phyloP scores from a whole-genome alignment of 30 jellyfish, hydroid and myxozoan genomes.

The Cassiopea andromeda region DNA sequence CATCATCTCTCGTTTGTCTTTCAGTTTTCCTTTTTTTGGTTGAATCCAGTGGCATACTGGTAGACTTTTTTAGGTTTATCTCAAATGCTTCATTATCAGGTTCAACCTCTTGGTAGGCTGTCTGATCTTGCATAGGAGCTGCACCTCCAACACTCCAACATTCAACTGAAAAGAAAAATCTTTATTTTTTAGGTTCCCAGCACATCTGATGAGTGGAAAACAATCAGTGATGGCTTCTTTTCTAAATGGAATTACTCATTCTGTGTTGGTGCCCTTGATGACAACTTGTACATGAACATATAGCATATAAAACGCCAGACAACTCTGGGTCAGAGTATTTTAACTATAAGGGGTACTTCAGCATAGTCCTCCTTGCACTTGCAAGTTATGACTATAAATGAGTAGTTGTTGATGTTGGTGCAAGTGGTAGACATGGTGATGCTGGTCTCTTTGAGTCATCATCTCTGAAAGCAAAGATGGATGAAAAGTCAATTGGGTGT shows the following conservation, averaged over 20 bases:
- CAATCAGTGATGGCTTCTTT: conserved; percentile 34
- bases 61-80: background rate
- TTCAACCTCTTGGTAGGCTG: background rate
- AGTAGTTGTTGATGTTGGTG: conserved; percentile 49
- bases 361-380: conserved; percentile 46
- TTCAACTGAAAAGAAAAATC: background rate
- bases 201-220: conserved; percentile 25
- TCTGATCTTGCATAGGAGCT: background rate
- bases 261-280: conserved; percentile 62
- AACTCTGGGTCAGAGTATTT: conserved; percentile 43
- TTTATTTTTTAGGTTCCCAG: conserved; percentile 23
- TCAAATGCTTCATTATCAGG: conserved; percentile 11
- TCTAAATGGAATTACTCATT: conserved; percentile 39
- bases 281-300: conserved; percentile 8
- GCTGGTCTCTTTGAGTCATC: conserved; percentile 34
- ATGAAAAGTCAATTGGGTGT: conserved; percentile 9
- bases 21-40: conserved; percentile 11
- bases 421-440: conserved; percentile 51
- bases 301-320: conserved; percentile 41
- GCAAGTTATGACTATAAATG: conserved; percentile 34
- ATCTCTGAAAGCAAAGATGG: conserved; percentile 25
- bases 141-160: background rate
- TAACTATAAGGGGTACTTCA: conserved; percentile 42
- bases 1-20: conserved; percentile 10
- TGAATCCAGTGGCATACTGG: conserved; percentile 23